Evolutionary conservation across 2,797 vertebrate species (phyloP).

Genomic region (Rhinogobio ventralis): DNA sequence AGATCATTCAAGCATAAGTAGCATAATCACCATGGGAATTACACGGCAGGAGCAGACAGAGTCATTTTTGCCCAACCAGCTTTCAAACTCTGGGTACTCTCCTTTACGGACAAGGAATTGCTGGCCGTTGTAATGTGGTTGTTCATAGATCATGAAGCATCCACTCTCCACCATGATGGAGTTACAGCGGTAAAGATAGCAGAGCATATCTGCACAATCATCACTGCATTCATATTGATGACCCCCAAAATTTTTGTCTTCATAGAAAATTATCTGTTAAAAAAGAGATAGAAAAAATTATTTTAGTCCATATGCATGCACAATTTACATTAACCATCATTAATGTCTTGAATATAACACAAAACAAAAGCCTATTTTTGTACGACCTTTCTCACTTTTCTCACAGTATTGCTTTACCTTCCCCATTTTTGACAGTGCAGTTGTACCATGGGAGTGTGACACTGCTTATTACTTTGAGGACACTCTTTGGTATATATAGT

Average conservation of each 20-base stretch:
- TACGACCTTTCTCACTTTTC: not conserved
- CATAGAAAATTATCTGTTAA: constrained; percentile 64
- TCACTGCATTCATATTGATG: constrained; percentile 54
- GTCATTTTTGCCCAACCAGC: constrained; percentile 68
- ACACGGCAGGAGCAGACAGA: constrained; percentile 44
- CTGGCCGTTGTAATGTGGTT: constrained; percentile 69
- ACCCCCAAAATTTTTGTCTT: constrained; percentile 60
- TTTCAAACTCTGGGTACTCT: constrained; percentile 71
- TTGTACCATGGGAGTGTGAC: constrained; percentile 22
- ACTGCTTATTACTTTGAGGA: constrained; percentile 39
- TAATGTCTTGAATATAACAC: not conserved
- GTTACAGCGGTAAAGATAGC: constrained; percentile 60
- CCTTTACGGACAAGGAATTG: constrained; percentile 73
- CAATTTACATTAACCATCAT: not conserved
- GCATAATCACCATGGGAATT: constrained; percentile 44
- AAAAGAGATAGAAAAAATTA: not conserved
- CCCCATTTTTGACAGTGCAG: constrained; percentile 47
- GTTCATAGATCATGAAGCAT: constrained; percentile 76
- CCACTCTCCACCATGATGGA: constrained; percentile 68
- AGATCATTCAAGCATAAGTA: not conserved
- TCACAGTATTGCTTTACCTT: constrained; percentile 55
- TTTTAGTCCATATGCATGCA: not conserved
- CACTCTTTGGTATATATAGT: constrained; percentile 49
- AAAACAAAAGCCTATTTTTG: not conserved
- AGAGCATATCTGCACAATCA: constrained; percentile 61